Evolutionary conservation across 35 echinoderm and acorn worm species (phyloP).

Genomic region (Anneissia japonica): DNA sequence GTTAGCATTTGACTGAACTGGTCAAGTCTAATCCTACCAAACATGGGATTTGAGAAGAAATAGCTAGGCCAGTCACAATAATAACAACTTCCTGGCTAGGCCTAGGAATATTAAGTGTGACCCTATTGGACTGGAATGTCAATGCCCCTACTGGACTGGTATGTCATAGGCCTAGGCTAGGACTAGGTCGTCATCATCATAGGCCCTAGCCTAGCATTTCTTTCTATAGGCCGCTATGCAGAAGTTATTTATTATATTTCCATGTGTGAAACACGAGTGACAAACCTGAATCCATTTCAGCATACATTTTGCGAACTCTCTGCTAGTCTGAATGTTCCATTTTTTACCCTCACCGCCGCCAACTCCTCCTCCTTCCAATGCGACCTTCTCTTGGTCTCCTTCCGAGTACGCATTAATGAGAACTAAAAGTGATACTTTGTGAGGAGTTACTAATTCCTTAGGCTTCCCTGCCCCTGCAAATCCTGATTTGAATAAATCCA

Average conservation of each 20-base stretch:
- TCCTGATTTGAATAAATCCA: neutral
- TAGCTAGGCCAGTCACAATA: too few relatives aligned
- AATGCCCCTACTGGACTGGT: too few relatives aligned
- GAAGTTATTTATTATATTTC: neutral
- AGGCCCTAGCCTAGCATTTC: too few relatives aligned
- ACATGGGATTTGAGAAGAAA: too few relatives aligned
- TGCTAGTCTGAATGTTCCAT: neutral
- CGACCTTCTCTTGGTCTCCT: neutral
- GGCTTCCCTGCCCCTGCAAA: neutral
- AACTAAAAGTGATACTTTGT: conserved; percentile 4
- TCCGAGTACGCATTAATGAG: neutral
- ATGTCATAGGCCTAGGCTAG: too few relatives aligned
- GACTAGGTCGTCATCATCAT: too few relatives aligned
- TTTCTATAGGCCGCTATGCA: neutral
- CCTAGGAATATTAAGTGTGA: too few relatives aligned
- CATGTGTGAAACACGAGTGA: neutral
- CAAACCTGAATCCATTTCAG: conserved; percentile 23
- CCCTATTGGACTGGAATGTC: too few relatives aligned
- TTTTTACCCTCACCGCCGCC: neutral
- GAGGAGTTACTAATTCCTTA: neutral
- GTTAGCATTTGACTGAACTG: too few relatives aligned
- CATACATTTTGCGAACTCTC: conserved; percentile 4
- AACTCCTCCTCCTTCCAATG: neutral
- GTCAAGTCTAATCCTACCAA: too few relatives aligned
- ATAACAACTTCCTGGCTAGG: too few relatives aligned